phyloP scores from a whole-genome alignment of 1,140 invertebrate genomes.

The Calliopsis andreniformis region DNA sequence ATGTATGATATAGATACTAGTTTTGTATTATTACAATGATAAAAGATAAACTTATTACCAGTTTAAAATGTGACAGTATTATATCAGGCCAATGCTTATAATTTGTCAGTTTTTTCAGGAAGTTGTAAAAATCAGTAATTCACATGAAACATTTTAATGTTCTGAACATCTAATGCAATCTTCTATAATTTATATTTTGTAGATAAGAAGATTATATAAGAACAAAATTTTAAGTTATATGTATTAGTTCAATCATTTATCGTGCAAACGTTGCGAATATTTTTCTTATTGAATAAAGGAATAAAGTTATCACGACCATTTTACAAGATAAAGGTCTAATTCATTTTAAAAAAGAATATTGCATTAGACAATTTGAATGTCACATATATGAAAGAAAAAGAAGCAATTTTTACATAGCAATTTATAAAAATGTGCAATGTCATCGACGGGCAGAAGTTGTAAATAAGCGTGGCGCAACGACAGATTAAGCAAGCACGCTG shows the following conservation, averaged over 20 bases:
- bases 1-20: slow-evolving; percentile 21
- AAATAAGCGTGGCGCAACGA: slow-evolving; percentile 52
- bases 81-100: slow-evolving; percentile 13
- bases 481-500: slow-evolving; percentile 44
- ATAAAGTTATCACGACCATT: neutral
- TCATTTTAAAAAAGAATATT: slow-evolving; percentile 8
- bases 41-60: slow-evolving; percentile 23
- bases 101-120: slow-evolving; percentile 1
- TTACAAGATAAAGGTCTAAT: neutral
- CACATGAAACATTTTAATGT: neutral
- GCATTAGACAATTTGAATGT: neutral
- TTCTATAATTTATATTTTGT: neutral
- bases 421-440: slow-evolving; percentile 22
- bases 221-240: neutral
- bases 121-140: neutral
- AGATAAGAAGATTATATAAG: neutral
- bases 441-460: slow-evolving; percentile 38
- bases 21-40: slow-evolving; percentile 51
- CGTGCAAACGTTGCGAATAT: neutral
- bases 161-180: neutral
- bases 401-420: slow-evolving; percentile 15
- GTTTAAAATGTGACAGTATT: slow-evolving; percentile 32
- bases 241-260: neutral
- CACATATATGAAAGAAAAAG: slow-evolving; percentile 4
- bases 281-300: neutral